Base-by-base conservation (phyloP, 2,888 invertebrate species). In the Falcaria lacertinaria region DNA sequence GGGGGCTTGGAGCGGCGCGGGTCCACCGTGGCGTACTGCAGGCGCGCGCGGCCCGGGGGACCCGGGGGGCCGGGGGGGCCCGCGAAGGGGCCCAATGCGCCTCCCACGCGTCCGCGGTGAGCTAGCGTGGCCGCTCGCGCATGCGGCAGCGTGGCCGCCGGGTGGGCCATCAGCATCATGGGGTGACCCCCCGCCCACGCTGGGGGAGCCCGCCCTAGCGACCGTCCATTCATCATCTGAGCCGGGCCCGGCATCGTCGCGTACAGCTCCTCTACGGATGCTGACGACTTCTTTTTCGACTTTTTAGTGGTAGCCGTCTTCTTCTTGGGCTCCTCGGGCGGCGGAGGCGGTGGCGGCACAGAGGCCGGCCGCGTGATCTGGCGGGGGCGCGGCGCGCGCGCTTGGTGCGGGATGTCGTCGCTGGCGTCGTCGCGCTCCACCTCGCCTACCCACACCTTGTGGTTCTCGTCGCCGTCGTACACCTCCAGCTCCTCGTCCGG, bases 401-500 rank as follows among this genome's bases (percentile, higher is more conserved):
- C 91, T 63, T 53, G 92, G 90, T 62, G 93, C 33, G 88, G 88
- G 42, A 80, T 75, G 45, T 93, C 91, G 55, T 96, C 95, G 65
- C 95, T 95, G 11, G 93, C 92, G 52, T 92, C 92, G 63, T 94
- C 93, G 50, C 94, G 94, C 25, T 95, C 89, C 44, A 94, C 92
- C 72, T 95, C 95, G 22, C 96, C 95, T 1, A 95, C 95, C 97
- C 97, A 97, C 33, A 97, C 94, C 79, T 97, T 97, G 77, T 97
- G 97, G 75, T 97, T 97, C 79, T 97, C 97, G 68, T 97, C 96
- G 0, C 96, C 97, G 68, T 97, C 97, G 80, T 94, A 97, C 44
- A 94, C 93, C 51, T 96, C 96, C 15, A 95, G 90, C 57, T 96
- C 95, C 57, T 96, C 96, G 46, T 94, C 93, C 22, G 58, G 54